Base-by-base conservation (phyloP, 2,113 vertebrate species). In the Puffinus mauretanicus region DNA sequence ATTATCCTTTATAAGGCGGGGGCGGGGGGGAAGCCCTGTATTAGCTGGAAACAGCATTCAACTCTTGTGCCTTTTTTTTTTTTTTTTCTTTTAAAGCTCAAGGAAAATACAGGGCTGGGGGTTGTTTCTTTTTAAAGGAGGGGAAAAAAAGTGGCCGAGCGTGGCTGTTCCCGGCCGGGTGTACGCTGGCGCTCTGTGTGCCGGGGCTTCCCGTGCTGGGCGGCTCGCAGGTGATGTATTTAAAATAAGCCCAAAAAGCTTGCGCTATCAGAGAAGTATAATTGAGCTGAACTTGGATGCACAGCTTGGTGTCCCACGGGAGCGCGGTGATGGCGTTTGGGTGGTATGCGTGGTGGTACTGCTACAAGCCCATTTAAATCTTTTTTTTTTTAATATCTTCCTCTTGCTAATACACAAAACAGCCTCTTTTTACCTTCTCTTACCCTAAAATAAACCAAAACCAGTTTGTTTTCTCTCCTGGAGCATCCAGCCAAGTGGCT, bases 1-100 rank as follows among this genome's bases (percentile, higher is more conserved):
- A 97, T 97, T 97, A 97, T 92, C 92, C 87, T 95, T 97, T 95
- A 93, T 85, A 93, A 78, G 84, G 13, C 25, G 6, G 5, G 13
- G 6, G 40, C 5, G 13, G 38, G 47, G 10, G 42, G 1, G 1
- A 16, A 44, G 15, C 2, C 17, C 30, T 0, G 5, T 93, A 93
- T 97, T 95, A 93, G 82, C 87, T 91, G 80, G 82, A 88, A 94
- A 89, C 67, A 40, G 65, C 84, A 82, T 94, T 93, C 71, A 85
- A 62, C 61, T 88, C 82, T 75, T 86, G 58, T 88, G 90, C 49
- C 64, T 78, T 94, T 92, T 76, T 82, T 75, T 69, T 57, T 9
- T 18, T 14, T 38, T 49, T 55, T 42, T 38, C 8, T n/a, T 44
- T 36, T 66, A 25, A 40, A 80, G 55, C 64, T 72, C 34, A n/a